Evolutionary conservation across 23 tunicate species (phyloP).

Genomic region (Clavelina lepadiformis): DNA sequence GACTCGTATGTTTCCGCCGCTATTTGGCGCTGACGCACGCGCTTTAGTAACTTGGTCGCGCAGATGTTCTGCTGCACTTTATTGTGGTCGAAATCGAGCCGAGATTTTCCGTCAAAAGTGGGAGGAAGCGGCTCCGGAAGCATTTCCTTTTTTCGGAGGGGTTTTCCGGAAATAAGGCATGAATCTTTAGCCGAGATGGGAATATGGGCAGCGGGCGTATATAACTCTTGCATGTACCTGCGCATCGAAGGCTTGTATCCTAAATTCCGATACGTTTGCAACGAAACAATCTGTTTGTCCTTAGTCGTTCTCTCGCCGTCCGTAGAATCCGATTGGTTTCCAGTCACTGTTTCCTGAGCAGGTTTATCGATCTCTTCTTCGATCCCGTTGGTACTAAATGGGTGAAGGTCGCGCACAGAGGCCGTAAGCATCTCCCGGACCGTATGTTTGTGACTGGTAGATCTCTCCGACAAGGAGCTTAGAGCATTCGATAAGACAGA

Average conservation of each 20-base stretch:
- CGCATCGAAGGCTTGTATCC: slow-evolving; percentile 71
- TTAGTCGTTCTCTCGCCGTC: neutral
- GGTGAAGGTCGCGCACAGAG: slow-evolving; percentile 40
- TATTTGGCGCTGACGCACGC: slow-evolving; percentile 41
- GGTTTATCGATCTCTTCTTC: neutral
- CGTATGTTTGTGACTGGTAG: slow-evolving; percentile 8
- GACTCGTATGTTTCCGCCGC: slow-evolving; percentile 43
- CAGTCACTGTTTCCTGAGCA: neutral
- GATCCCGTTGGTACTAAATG: slow-evolving; percentile 32
- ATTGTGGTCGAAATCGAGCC: neutral
- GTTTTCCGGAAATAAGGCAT: slow-evolving; percentile 34
- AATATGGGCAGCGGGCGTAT: slow-evolving; percentile 23
- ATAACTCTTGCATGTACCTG: slow-evolving; percentile 40
- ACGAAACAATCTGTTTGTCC: slow-evolving; percentile 28
- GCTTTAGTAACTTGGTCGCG: neutral
- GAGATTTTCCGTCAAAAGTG: neutral
- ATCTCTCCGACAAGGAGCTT: slow-evolving; percentile 14
- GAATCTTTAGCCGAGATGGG: neutral
- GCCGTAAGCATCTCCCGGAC: slow-evolving; percentile 48
- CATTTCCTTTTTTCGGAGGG: neutral
- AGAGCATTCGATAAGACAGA: slow-evolving; percentile 30
- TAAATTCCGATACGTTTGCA: slow-evolving; percentile 43
- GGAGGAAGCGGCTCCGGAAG: neutral
- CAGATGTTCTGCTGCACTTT: too few species aligned
- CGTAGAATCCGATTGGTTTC: neutral